Conservation (phyloP, 2,113 vertebrate species). For the Nasalis larvatus region DNA sequence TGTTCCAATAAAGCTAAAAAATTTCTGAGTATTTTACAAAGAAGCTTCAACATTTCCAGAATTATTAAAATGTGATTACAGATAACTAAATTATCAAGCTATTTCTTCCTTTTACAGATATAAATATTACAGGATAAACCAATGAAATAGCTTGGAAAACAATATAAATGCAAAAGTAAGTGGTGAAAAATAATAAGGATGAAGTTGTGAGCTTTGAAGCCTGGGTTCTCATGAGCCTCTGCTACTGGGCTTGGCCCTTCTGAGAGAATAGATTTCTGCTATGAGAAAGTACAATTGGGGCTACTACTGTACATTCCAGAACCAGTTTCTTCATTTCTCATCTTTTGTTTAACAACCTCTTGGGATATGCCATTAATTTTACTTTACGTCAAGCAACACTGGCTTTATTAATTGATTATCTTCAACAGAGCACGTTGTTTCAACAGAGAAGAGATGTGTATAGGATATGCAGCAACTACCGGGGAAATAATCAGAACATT, state of each 20-base stretch:
- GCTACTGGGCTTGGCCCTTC: neutral
- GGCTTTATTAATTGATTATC: neutral
- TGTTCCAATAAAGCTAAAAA: neutral
- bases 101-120: neutral
- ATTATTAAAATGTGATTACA: neutral
- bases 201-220: neutral
- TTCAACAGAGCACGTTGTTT: neutral
- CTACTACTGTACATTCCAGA: neutral
- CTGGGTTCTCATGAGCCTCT: neutral
- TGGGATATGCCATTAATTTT: neutral
- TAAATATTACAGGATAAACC: neutral
- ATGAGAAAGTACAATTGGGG: neutral
- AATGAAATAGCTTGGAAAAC: neutral
- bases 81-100: neutral
- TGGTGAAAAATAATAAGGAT: neutral
- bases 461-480: neutral
- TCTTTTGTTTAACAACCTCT: neutral
- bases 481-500: neutral
- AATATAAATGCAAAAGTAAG: neutral
- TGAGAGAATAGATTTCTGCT: neutral
- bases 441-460: neutral
- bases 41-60: neutral
- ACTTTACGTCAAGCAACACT: neutral
- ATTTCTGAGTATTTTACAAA: neutral
- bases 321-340: neutral